phyloP scores from a whole-genome alignment of 2,797 vertebrate species.

The Karalla daura region DNA sequence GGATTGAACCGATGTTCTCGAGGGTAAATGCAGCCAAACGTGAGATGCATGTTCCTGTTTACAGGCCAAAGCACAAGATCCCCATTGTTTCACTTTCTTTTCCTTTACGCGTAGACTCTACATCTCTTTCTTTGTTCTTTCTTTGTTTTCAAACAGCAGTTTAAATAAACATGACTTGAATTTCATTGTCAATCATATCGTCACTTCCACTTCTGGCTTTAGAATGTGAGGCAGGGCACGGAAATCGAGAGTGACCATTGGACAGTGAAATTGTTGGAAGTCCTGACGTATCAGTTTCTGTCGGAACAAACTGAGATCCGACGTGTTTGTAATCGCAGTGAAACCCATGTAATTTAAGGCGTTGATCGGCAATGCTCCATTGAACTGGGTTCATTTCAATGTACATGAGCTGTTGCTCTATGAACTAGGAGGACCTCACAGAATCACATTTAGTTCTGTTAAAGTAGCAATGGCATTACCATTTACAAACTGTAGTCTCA shows the following conservation, averaged over 20 bases:
- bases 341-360: constrained; percentile 12
- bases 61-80: constrained; percentile 86
- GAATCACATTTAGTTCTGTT: constrained; percentile 43
- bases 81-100: constrained; percentile 48
- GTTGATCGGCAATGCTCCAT: constrained; percentile 21
- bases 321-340: constrained; percentile 20
- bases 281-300: constrained; percentile 17
- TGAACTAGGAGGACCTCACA: constrained; percentile 40
- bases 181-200: constrained; percentile 58
- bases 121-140: constrained; percentile 35
- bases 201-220: constrained; percentile 28
- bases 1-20: constrained; percentile 50
- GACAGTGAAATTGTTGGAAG: constrained; percentile 2
- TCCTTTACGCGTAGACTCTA: constrained; percentile 41
- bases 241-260: constrained; percentile 4
- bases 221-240: not conserved
- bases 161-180: constrained; percentile 77
- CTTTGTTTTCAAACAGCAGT: constrained; percentile 53
- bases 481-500: constrained; percentile 39
- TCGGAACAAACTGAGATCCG: constrained; percentile 28
- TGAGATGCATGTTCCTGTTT: constrained; percentile 66
- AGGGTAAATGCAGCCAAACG: constrained; percentile 66
- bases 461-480: constrained; percentile 58
- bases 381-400: constrained; percentile 44
- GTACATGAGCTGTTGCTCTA: constrained; percentile 38